phyloP scores from a whole-genome alignment of 2,888 invertebrate species.

The Stenodera caucasica region DNA sequence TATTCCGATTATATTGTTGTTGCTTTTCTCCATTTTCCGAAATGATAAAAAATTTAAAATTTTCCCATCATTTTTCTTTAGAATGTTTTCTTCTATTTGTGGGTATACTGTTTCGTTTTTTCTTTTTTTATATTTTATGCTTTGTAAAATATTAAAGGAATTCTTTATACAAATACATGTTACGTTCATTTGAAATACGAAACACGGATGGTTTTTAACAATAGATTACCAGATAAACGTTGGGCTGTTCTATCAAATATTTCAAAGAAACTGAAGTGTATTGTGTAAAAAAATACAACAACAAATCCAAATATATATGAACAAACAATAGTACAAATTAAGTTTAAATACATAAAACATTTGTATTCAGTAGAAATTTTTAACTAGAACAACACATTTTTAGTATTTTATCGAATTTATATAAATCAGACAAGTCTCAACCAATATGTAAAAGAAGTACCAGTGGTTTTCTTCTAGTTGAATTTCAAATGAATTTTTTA shows the following conservation, averaged over 20 bases:
- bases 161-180: conserved; percentile 2
- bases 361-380: no score
- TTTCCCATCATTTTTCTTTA: background rate
- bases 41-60: conserved; percentile 2
- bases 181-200: conserved; percentile 2
- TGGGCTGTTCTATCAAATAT: conserved; percentile 9
- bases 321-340: no score
- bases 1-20: conserved; percentile 2
- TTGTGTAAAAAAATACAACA: background rate
- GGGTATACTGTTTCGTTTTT: background rate
- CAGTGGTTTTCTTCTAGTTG: conserved; percentile 19
- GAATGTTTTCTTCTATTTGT: background rate
- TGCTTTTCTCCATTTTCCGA: no score
- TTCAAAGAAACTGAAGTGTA: background rate
- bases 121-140: background rate
- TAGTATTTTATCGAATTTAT: background rate
- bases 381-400: no score
- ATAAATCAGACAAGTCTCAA: conserved; percentile 3
- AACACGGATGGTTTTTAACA: conserved; percentile 9
- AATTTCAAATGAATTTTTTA: conserved; percentile 35
- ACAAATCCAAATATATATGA: background rate
- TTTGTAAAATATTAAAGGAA: conserved; percentile 3
- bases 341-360: no score
- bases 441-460: background rate
- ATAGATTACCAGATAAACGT: conserved; percentile 13